These are phyloP conservation scores for Andrena chrysosceles DNA, from an alignment of 2,888 invertebrate species.

Conservation along the genomic window DNA sequence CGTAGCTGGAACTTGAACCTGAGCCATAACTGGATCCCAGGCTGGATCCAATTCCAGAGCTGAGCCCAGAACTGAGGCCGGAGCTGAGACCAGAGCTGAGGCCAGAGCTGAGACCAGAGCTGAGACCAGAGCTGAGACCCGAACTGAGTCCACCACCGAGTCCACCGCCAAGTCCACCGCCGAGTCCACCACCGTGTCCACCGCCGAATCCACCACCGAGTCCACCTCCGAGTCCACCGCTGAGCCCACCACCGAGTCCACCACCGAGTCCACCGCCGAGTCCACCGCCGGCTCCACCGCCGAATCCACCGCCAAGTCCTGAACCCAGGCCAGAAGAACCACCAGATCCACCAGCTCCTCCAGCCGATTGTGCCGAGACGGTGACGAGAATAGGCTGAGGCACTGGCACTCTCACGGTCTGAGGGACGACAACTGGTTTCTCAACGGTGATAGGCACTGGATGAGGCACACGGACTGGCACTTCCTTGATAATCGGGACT, in stretches of 20 bases:
- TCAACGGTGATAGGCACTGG: conserved; percentile 11
- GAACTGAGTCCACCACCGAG: background rate
- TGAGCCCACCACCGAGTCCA: background rate
- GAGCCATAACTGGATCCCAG: background rate
- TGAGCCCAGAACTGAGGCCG: background rate
- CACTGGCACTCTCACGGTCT: conserved; percentile 3
- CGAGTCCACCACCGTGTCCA: background rate
- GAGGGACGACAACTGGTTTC: background rate
- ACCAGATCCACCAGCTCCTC: background rate
- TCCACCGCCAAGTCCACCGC: background rate
- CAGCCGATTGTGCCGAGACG: conserved; percentile 32
- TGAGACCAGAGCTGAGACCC: background rate
- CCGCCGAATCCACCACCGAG: background rate
- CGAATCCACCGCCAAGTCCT: background rate
- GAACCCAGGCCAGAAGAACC: background rate
- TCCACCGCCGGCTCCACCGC: background rate
- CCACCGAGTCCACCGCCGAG: background rate
- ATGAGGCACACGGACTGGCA: background rate
- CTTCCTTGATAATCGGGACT: conserved; percentile 10
- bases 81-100: background rate
- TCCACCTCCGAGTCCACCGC: background rate
- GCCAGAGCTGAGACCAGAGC: background rate
- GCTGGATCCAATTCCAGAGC: background rate
- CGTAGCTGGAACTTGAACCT: background rate
- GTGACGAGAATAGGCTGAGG: conserved; percentile 71